Percentiles rank a stretch among this genome's conserved stretches.
These are phyloP conservation scores for Cephus pulcher DNA, from an alignment of 2,888 invertebrate genomes.

Conservation along the genomic window DNA sequence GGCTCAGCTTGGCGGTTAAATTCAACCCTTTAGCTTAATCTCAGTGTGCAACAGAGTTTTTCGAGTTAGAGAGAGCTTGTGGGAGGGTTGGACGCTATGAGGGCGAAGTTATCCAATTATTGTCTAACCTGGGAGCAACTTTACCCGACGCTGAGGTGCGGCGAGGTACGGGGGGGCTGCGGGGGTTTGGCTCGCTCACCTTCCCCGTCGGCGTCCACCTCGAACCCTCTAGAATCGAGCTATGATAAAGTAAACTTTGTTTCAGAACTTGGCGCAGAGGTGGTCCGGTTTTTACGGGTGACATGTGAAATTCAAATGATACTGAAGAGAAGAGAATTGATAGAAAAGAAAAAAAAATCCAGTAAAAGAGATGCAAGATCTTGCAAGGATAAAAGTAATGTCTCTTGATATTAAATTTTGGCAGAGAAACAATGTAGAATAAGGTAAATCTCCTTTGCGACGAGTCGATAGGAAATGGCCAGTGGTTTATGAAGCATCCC, in stretches of 20 bases:
- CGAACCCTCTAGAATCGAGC: conserved; percentile 12
- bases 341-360: not conserved
- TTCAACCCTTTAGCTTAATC: conserved; percentile 56
- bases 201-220: conserved; percentile 19
- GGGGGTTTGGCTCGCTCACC: conserved; percentile 33
- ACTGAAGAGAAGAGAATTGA: not conserved
- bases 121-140: conserved; percentile 66
- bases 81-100: conserved; percentile 48
- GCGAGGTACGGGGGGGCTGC: conserved; percentile 38
- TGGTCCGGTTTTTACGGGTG: conserved; percentile 50
- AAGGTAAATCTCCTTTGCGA: not conserved
- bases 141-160: conserved; percentile 46
- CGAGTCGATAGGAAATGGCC: not conserved
- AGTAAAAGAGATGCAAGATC: not conserved
- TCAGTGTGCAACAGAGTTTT: conserved; percentile 57
- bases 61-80: conserved; percentile 34
- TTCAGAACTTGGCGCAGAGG: conserved; percentile 50
- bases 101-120: conserved; percentile 67
- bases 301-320: conserved; percentile 49
- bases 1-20: conserved; percentile 37
- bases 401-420: not conserved
- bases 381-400: not conserved
- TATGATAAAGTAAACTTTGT: conserved; percentile 63
- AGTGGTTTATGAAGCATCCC: not conserved
- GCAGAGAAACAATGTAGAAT: not conserved